Conservation (phyloP, 2,888 invertebrate genomes). For the Lysandra bellargus region DNA sequence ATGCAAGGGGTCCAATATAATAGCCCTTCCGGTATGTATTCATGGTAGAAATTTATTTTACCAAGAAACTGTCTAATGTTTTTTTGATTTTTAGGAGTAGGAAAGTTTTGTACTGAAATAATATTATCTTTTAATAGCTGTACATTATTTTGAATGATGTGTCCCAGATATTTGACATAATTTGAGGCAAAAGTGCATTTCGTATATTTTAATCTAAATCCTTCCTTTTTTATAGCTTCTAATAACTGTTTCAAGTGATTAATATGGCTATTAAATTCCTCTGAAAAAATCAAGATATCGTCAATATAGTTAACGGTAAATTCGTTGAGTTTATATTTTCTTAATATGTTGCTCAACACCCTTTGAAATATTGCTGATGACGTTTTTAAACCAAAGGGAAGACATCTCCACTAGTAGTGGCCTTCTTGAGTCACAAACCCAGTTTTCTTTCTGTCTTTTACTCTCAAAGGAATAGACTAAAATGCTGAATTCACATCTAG, state of each 20-base stretch:
- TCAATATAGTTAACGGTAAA: constrained; percentile 40
- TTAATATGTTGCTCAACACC: constrained; percentile 47
- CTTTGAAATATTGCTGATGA: constrained; percentile 55
- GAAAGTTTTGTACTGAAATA: too few species aligned
- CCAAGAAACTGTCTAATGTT: too few species aligned
- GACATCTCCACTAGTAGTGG: constrained; percentile 47
- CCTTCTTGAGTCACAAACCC: constrained; percentile 40
- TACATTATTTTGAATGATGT: too few species aligned
- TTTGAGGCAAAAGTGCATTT: constrained; percentile 36
- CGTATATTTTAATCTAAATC: constrained; percentile 43
- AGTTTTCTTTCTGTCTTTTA: constrained; percentile 51
- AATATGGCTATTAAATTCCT: constrained; percentile 11
- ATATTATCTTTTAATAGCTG: too few species aligned
- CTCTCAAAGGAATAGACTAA: constrained; percentile 53
- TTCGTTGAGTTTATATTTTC: constrained; percentile 40
- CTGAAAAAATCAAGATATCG: constrained; percentile 42
- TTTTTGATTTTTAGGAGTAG: too few species aligned
- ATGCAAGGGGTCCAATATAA: too few species aligned
- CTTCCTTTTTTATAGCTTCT: constrained; percentile 41
- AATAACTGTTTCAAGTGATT: constrained; percentile 32
- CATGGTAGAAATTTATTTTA: too few species aligned
- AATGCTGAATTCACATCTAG: constrained; percentile 56
- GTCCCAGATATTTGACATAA: not conserved
- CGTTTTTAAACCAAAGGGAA: constrained; percentile 54
- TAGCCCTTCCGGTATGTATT: too few species aligned